phyloP scores from a whole-genome alignment of 2,797 vertebrate species.

The Gephyroberyx darwinii region DNA sequence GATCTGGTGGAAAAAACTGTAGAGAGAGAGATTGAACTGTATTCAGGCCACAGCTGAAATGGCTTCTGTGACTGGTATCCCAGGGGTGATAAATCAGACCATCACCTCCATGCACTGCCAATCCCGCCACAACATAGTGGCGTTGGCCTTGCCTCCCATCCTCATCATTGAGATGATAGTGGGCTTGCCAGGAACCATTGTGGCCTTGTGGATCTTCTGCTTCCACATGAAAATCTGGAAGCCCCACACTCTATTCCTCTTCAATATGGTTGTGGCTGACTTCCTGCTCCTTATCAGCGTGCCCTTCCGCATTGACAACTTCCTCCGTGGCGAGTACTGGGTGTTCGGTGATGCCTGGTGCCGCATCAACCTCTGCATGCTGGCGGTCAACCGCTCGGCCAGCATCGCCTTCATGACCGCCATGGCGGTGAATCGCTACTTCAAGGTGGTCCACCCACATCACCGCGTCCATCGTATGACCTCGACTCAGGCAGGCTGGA shows the following conservation, averaged over 20 bases:
- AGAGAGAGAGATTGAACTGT: no score
- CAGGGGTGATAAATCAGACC: not conserved
- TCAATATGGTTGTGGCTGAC: constrained; percentile 80
- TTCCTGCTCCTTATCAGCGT: constrained; percentile 79
- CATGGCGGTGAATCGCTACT: constrained; percentile 80
- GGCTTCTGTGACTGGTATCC: no score
- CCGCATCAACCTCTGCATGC: constrained; percentile 75
- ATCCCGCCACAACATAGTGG: fast-evolving
- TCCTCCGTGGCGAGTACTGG: constrained; percentile 64
- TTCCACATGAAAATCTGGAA: constrained; percentile 74
- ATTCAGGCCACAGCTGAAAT: no score
- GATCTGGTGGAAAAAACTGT: no score
- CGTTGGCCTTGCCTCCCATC: constrained; percentile 57
- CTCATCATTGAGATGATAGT: constrained; percentile 79
- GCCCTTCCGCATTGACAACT: constrained; percentile 76
- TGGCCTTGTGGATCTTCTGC: constrained; percentile 80
- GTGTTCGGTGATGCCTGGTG: constrained; percentile 65
- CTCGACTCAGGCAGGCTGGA: constrained; percentile 1
- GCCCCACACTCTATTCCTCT: constrained; percentile 73
- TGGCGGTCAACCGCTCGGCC: constrained; percentile 77
- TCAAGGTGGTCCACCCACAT: constrained; percentile 80
- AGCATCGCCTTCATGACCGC: constrained; percentile 79
- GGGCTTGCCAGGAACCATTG: constrained; percentile 70
- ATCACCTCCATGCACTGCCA: constrained; percentile 16
- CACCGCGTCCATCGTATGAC: constrained; percentile 66